Conservation (phyloP, 2,113 vertebrate species). For the Thryonomys swinderianus region DNA sequence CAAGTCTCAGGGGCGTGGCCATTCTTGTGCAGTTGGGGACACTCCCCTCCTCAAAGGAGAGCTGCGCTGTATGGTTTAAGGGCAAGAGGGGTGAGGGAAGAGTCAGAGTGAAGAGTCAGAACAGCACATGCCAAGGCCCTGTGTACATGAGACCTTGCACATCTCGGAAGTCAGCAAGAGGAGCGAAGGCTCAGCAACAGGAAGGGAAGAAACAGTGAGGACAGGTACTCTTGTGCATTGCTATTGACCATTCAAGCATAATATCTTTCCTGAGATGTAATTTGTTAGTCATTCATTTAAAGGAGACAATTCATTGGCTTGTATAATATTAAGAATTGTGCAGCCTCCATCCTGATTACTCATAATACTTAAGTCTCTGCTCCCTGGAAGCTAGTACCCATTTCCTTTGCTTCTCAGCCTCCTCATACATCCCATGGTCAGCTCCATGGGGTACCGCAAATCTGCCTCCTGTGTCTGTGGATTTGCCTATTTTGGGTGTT, state of each 20-base stretch:
- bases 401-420: background rate
- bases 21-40: no score
- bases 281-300: background rate
- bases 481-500: background rate
- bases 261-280: background rate
- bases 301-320: background rate
- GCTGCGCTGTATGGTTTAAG: background rate
- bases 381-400: background rate
- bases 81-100: background rate
- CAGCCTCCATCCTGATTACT: background rate
- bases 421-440: fast-evolving
- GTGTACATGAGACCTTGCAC: no score
- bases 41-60: background rate
- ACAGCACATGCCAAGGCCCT: fast-evolving
- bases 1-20: no score
- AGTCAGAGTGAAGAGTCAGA: fast-evolving
- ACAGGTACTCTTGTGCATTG: background rate
- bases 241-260: background rate
- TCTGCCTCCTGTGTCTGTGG: background rate
- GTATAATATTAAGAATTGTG: background rate
- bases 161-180: background rate
- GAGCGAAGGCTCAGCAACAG: background rate
- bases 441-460: background rate
- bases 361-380: background rate
- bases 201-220: background rate